A percentile compares a stretch with the other conserved stretches of the same genome.
Conservation (phyloP, 2,797 vertebrate genomes). For the Alcedo quadribrachys region DNA sequence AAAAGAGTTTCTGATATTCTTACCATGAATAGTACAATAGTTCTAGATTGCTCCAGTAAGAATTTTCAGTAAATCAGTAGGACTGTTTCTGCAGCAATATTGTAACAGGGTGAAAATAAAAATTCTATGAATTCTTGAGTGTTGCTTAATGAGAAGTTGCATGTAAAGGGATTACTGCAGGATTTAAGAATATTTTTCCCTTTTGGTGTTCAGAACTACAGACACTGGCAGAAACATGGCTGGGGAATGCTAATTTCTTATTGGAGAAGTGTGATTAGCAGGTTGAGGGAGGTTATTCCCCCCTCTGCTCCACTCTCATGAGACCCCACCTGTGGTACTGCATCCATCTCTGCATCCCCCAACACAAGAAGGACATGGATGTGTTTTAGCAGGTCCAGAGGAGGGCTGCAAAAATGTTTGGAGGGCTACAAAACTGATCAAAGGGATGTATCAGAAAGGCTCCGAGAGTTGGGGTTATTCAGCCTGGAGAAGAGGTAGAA, state of each 20-base stretch:
- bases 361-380: not conserved
- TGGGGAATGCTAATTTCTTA: not conserved
- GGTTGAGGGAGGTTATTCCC: not conserved
- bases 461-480: not conserved
- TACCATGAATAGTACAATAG: not conserved
- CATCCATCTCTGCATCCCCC: not conserved
- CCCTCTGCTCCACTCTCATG: not conserved
- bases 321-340: not conserved
- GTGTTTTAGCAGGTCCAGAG: not conserved
- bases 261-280: not conserved
- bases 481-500: not conserved
- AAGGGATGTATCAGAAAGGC: not conserved
- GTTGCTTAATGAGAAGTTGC: not conserved
- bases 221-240: not conserved
- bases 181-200: not conserved
- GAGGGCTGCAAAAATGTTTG: not conserved
- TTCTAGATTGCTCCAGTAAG: not conserved
- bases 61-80: not conserved
- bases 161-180: not conserved
- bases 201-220: not conserved
- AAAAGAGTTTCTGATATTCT: not conserved
- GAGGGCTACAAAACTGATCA: not conserved
- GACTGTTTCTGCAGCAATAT: not conserved
- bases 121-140: not conserved
- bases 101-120: not conserved